These are phyloP conservation scores for Theonella swinhoei DNA, from an alignment of 37 sponge, comb jelly and placozoan genomes.

Conservation along the genomic window DNA sequence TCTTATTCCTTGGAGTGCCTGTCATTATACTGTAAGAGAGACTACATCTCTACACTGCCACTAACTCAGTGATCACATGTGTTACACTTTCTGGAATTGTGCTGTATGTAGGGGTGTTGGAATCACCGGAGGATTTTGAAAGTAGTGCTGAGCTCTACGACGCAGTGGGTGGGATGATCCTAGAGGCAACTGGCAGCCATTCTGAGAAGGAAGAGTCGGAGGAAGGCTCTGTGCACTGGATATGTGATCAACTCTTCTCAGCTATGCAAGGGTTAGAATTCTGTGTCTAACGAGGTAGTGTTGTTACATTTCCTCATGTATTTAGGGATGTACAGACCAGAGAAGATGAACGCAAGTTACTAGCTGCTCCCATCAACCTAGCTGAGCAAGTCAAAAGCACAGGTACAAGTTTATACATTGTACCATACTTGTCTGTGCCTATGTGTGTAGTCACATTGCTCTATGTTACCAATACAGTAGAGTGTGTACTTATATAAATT, in stretches of 20 bases:
- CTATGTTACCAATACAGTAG: too few species aligned
- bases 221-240: background rate
- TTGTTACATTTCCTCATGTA: background rate
- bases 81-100: too few species aligned
- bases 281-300: background rate
- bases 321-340: background rate
- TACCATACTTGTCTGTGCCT: too few species aligned
- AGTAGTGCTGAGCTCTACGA: constrained; percentile 65
- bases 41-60: too few species aligned
- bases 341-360: constrained; percentile 8
- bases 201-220: constrained; percentile 26
- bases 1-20: too few species aligned
- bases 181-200: constrained; percentile 38
- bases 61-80: too few species aligned
- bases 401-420: constrained; percentile 11
- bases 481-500: too few species aligned
- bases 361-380: constrained; percentile 69
- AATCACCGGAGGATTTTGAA: constrained; percentile 57
- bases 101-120: constrained; percentile 51
- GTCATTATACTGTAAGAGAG: too few species aligned
- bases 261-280: constrained; percentile 3
- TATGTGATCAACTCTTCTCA: constrained; percentile 38
- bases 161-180: constrained; percentile 60
- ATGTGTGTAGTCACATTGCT: too few species aligned
- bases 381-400: constrained; percentile 21